phyloP scores from a whole-genome alignment of 2,797 vertebrate species.

The Paguma larvata region DNA sequence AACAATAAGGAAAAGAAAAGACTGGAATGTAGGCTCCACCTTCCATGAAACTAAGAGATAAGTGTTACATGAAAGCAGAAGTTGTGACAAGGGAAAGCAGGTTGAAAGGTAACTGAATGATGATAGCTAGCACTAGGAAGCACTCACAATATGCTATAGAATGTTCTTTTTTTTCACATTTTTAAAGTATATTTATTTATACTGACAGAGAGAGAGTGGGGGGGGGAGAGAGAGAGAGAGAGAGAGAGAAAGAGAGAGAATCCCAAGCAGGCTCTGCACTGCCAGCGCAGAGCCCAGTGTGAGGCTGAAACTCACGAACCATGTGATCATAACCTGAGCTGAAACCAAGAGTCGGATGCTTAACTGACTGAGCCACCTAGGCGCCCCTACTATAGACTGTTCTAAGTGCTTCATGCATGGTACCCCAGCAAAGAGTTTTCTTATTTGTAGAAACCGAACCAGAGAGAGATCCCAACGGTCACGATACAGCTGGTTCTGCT shows the following conservation, averaged over 20 bases:
- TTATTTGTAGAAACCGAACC: slow-evolving; percentile 47
- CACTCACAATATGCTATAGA: not conserved
- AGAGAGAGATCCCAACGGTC: slow-evolving; percentile 28
- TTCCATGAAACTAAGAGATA: slow-evolving; percentile 42
- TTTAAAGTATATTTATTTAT: too few relatives aligned
- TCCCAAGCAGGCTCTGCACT: too few relatives aligned
- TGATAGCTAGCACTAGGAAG: not conserved
- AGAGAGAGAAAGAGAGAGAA: too few relatives aligned
- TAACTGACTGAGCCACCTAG: too few relatives aligned
- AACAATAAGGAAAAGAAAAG: slow-evolving; percentile 37
- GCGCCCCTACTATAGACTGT: not conserved
- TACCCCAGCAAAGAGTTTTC: slow-evolving; percentile 2
- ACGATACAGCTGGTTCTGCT: not conserved
- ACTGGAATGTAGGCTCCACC: not conserved
- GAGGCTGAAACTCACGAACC: too few relatives aligned
- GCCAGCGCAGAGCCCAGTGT: too few relatives aligned
- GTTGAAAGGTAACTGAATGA: not conserved
- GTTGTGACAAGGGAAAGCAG: slow-evolving; percentile 12
- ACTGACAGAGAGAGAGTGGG: too few relatives aligned
- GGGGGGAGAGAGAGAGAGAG: too few relatives aligned
- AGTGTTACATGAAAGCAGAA: slow-evolving; percentile 15
- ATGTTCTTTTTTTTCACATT: not conserved
- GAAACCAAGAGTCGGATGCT: too few relatives aligned
- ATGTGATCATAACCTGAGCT: too few relatives aligned
- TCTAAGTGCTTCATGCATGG: not conserved